Base-by-base conservation (phyloP, 2,797 vertebrate genomes). In the Hippopotamyrus pictus region DNA sequence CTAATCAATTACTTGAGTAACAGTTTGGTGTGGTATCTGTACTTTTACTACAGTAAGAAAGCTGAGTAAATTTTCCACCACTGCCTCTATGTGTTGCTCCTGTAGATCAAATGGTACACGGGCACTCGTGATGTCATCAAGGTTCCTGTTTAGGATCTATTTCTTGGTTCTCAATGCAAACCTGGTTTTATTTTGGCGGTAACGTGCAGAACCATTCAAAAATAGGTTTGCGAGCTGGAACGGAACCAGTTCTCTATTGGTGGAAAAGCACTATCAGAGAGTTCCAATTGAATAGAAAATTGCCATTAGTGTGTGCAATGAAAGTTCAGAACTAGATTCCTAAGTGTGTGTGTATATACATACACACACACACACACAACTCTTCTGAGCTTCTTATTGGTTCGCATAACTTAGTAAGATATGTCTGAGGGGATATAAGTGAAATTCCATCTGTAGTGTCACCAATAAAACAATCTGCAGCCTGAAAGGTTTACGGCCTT, bases 401-500 rank as follows among this genome's bases (percentile, higher is more conserved):
- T 37, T 53, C 33, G n/a, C 22, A 22, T 41, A 41, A n/a, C 53
- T 11, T n/a, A 59, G 22, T 29, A 53, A 50, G n/a, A 50, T 17
- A 76, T 73, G 22, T 29, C 50, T 25, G 12, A 25, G 50, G 69
- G 76, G 86, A 54, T 65, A 6, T 53, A 83, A 88, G 83, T 90
- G 79, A 37, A 9, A 87, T 88, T 83, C 41, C 88, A 83, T 50
- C 84, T 82, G 53, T 62, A 89, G 89, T 92, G 91, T 79, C 48
- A 79, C 90, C 89, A 87, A 90, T 93, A 92, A 93, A 94, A 93
- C 86, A 90, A 62, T 62, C 89, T 92, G 85, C 88, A 90, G 90
- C 91, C 79, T 91, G 92, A 92, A 92, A 82, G 92, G 92, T 85
- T 87, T 91, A 88, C 85, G 76, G 88, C 93, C 92, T 92, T 25